Percentiles rank a stretch among this genome's conserved stretches.
These are phyloP conservation scores for Delichon dasypus DNA, from an alignment of 2,797 vertebrate genomes.

Conservation along the genomic window DNA sequence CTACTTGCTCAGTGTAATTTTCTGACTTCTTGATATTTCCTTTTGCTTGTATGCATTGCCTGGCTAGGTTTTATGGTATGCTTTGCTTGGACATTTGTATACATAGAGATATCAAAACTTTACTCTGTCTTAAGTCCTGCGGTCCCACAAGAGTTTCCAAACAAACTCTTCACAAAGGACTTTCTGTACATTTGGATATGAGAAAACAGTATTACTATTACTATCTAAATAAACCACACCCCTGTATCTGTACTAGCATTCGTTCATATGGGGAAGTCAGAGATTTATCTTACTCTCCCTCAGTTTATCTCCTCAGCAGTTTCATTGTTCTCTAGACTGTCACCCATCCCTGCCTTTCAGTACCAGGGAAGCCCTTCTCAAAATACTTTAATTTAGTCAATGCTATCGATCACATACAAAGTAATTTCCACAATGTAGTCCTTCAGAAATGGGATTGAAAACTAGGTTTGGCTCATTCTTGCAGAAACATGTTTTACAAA, in stretches of 20 bases:
- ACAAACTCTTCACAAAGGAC: not conserved
- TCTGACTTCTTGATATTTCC: slow-evolving; percentile 16
- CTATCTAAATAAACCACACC: not conserved
- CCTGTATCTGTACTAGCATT: not conserved
- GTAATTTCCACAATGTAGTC: not conserved
- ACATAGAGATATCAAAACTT: not conserved
- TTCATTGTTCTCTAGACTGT: not conserved
- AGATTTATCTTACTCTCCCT: not conserved
- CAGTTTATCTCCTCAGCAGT: not conserved
- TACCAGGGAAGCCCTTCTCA: not conserved
- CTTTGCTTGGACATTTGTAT: slow-evolving; percentile 1
- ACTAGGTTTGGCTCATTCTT: not conserved
- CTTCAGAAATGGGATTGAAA: not conserved
- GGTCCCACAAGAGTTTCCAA: not conserved
- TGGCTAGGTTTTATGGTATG: not conserved
- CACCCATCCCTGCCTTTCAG: not conserved
- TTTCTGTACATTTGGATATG: slow-evolving; percentile 1
- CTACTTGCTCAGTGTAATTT: not conserved
- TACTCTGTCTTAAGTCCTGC: slow-evolving; percentile 21
- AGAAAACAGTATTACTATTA: not conserved
- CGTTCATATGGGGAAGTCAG: not conserved
- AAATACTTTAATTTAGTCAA: not conserved
- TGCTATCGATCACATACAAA: not conserved
- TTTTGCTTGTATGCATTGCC: slow-evolving; percentile 1
- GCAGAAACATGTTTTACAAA: not conserved